These are phyloP conservation scores for Chaunax sp. DNA, from an alignment of 2,797 vertebrate species.

Conservation along the genomic window DNA sequence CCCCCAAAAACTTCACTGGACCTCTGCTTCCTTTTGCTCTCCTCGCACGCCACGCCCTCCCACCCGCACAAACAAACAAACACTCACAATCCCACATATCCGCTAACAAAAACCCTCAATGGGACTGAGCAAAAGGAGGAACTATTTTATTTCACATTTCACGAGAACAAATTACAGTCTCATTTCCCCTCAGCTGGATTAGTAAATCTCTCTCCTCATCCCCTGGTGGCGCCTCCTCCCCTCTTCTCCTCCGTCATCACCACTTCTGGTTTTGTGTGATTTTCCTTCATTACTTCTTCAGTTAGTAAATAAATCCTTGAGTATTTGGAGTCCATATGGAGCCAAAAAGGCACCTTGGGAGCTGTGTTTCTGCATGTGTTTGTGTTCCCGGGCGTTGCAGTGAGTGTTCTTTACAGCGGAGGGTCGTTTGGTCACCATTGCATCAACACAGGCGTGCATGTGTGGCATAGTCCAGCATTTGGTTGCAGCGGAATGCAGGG, in stretches of 20 bases:
- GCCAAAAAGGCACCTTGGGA: constrained; percentile 20
- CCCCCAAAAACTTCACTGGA: constrained; percentile 32
- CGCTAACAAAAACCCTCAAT: constrained; percentile 36
- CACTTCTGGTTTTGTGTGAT: constrained; percentile 55
- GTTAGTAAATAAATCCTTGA: constrained; percentile 57
- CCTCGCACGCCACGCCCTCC: constrained; percentile 48
- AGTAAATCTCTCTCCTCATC: constrained; percentile 40
- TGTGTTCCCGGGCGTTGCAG: constrained; percentile 3
- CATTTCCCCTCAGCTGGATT: constrained; percentile 35
- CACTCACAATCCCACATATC: constrained; percentile 53
- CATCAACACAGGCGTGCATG: constrained; percentile 33
- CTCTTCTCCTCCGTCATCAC: constrained; percentile 56
- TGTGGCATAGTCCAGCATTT: constrained; percentile 35
- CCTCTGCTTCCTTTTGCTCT: constrained; percentile 44
- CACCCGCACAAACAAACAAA: constrained; percentile 60
- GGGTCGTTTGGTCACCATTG: constrained; percentile 32
- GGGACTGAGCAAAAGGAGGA: constrained; percentile 15
- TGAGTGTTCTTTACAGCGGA: constrained; percentile 8
- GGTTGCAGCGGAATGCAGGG: constrained; percentile 14
- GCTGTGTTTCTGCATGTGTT: constrained; percentile 1
- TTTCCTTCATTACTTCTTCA: constrained; percentile 59
- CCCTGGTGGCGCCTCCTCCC: constrained; percentile 20
- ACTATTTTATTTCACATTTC: constrained; percentile 48
- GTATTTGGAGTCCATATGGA: constrained; percentile 35
- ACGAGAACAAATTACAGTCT: constrained; percentile 34